Conservation (phyloP, 2,797 vertebrate genomes). For the Pteronotus mesoamericanus region DNA sequence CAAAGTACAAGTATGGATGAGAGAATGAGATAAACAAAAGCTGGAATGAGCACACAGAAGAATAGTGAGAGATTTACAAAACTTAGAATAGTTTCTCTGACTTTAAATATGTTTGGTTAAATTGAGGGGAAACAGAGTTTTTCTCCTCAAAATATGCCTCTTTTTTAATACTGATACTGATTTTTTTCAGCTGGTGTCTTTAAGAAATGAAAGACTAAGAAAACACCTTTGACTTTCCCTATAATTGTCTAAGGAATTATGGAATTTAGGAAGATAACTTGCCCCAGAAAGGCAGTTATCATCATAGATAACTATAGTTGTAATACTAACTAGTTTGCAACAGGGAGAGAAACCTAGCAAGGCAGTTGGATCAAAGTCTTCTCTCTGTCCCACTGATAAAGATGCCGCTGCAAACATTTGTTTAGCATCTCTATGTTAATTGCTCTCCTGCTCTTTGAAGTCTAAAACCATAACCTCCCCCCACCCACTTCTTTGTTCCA, state of each 20-base stretch:
- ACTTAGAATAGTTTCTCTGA: background rate
- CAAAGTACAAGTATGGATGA: rapidly evolving
- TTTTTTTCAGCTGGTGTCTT: background rate
- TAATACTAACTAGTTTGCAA: background rate
- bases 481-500: background rate
- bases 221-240: background rate
- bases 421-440: background rate
- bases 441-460: background rate
- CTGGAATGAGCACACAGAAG: rapidly evolving
- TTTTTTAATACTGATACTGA: background rate
- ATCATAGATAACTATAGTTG: background rate
- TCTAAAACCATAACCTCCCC: background rate
- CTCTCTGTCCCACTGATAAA: background rate
- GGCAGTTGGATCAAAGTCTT: background rate
- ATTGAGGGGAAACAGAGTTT: background rate
- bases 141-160: too few species aligned
- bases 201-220: background rate
- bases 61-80: background rate
- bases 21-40: background rate
- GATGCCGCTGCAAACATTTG: background rate
- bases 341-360: background rate
- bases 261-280: too few species aligned
- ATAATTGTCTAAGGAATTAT: background rate
- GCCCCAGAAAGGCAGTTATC: too few species aligned
- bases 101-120: background rate